These are phyloP conservation scores for Champsocephalus gunnari DNA, from an alignment of 2,797 vertebrate species.

Conservation along the genomic window DNA sequence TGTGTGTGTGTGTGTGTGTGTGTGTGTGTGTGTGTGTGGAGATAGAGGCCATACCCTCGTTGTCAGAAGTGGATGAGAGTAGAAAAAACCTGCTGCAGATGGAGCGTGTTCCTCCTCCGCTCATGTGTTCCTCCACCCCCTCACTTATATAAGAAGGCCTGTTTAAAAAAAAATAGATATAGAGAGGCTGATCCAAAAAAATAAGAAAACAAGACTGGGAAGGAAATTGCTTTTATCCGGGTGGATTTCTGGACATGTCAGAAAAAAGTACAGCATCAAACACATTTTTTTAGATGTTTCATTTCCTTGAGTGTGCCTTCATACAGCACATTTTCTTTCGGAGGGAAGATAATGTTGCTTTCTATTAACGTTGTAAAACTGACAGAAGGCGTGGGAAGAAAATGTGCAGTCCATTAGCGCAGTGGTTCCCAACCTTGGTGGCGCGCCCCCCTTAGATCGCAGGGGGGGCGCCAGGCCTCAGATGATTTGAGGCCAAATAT, in stretches of 20 bases:
- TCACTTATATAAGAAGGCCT: slow-evolving; percentile 67
- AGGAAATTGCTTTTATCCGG: slow-evolving; percentile 11
- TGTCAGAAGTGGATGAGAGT: slow-evolving; percentile 36
- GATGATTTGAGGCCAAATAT: too few species aligned
- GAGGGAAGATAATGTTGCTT: slow-evolving; percentile 17
- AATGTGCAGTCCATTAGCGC: slow-evolving; percentile 30
- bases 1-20: slow-evolving; percentile 37
- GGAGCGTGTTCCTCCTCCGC: slow-evolving; percentile 48
- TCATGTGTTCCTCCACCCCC: slow-evolving; percentile 49
- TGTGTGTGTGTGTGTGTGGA: slow-evolving; percentile 48
- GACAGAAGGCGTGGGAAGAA: not conserved
- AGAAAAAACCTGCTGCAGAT: slow-evolving; percentile 62
- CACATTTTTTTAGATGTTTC: not conserved
- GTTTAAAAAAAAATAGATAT: too few species aligned
- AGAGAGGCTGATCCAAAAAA: not conserved
- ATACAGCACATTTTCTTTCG: not conserved
- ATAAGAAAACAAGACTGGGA: not conserved
- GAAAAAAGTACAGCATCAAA: slow-evolving; percentile 3
- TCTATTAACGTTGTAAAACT: slow-evolving; percentile 4
- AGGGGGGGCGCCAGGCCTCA: too few species aligned
- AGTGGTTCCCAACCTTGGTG: too few species aligned
- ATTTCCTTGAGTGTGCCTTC: not conserved
- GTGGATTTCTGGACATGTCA: not conserved
- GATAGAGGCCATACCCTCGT: slow-evolving; percentile 54
- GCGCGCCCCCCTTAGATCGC: too few species aligned